Percentiles rank a stretch among this genome's conserved stretches.
phyloP scores from a whole-genome alignment of 2,113 vertebrate species.

The Mohoua ochrocephala region DNA sequence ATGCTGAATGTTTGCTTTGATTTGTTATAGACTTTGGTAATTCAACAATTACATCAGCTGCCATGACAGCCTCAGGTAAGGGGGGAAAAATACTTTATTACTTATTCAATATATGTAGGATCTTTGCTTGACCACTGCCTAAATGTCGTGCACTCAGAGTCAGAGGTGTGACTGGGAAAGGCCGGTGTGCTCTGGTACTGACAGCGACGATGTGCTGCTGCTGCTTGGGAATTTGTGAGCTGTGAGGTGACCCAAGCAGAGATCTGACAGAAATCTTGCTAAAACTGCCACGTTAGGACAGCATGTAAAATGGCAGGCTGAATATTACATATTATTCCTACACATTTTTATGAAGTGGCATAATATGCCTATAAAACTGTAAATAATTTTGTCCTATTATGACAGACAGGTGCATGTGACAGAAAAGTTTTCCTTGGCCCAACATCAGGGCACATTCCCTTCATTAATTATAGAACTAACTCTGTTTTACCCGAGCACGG shows the following conservation, averaged over 20 bases:
- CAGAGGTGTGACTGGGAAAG: neutral
- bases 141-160: neutral
- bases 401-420: neutral
- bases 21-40: neutral
- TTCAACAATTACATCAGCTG: neutral
- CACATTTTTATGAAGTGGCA: neutral
- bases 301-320: neutral
- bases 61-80: neutral
- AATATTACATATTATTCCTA: neutral
- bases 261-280: neutral
- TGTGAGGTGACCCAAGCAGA: neutral
- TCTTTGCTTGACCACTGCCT: neutral
- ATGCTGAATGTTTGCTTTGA: neutral
- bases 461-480: neutral
- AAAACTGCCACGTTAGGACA: neutral
- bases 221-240: neutral
- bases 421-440: neutral
- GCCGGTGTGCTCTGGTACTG: neutral
- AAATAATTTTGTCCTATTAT: neutral
- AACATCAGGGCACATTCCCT: neutral
- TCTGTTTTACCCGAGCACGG: neutral
- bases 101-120: neutral
- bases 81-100: neutral
- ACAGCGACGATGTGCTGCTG: neutral
- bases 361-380: neutral